Base-by-base conservation (phyloP, 2,888 invertebrate genomes). In the Drosophila quinaria region DNA sequence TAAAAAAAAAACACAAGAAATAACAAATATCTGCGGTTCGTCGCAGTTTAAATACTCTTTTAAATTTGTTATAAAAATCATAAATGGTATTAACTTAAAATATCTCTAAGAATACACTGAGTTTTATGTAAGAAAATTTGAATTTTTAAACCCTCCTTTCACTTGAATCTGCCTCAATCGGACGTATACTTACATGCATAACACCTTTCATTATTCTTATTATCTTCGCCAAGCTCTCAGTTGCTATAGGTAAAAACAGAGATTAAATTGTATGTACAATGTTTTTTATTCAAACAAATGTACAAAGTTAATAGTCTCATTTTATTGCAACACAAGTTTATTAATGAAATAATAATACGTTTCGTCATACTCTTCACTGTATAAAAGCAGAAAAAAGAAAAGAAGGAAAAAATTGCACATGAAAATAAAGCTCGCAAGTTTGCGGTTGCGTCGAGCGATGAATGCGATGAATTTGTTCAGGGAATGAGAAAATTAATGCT, bases 401-500 rank as follows among this genome's bases (percentile, higher is more conserved):
- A 2, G 5, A 51, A 22, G 51, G 9, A 37, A 22, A 51, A 51
- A 35, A 50, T 19, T 33, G 9, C 50, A 22, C 33, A 50, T 50
- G 33, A 35, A 35, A 37, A 29, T 52, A 39, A 52, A 52, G 39
- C 39, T 29, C 0, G 52, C 52, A 39, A 52, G 42, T 55, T 55
- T 44, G 42, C 19, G 41, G 29, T 29, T 11, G 51, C 51, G 49
- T 49, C 29, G 44, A 46, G 46, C 25, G 49, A 35, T 35, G 35
- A 37, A 22, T 35, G 2, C 25, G 25, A 25, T 25, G 25, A 29
- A 29, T 29, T 5, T 29, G 29, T 17, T 29, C 11, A 15, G 15
- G 41, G 42, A n/a, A 19, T 41, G 31, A 10, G n/a, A 6, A 59
- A 73, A 73, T 73, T 37, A 54, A 19, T 55, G 55, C 37, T 17